phyloP scores from a whole-genome alignment of 2,888 invertebrate species.

The Drosophila picticornis region DNA sequence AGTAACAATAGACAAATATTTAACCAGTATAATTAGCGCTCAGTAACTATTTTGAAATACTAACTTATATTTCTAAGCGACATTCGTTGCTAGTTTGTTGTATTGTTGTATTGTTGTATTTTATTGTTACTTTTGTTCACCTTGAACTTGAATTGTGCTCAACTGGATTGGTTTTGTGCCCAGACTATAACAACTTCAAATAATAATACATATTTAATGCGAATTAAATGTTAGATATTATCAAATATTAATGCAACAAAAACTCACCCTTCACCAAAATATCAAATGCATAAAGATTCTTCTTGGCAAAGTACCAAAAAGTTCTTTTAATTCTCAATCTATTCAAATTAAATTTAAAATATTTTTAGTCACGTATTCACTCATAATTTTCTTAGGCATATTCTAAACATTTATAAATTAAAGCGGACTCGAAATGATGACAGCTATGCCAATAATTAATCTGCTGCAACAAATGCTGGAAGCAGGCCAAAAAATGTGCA shows the following conservation, averaged over 20 bases:
- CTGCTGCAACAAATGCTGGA: not conserved
- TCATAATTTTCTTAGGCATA: not conserved
- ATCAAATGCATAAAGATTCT: not conserved
- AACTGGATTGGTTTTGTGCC: conserved; percentile 49
- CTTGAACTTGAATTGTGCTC: conserved; percentile 75
- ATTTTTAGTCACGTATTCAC: not conserved
- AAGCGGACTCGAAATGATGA: not conserved
- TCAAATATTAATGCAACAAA: not conserved
- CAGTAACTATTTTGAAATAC: not conserved
- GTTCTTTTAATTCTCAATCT: not conserved
- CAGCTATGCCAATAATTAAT: not conserved
- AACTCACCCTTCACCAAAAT: not conserved
- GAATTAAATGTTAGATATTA: not conserved
- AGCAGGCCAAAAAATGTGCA: not conserved
- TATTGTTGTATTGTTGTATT: no score
- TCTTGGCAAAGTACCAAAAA: not conserved
- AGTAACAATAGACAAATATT: no score
- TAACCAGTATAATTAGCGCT: not conserved
- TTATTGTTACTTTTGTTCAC: no score
- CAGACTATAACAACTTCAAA: not conserved
- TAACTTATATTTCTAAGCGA: not conserved
- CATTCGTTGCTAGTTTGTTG: not conserved
- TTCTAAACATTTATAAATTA: not conserved
- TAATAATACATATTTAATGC: not conserved
- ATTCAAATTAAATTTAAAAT: not conserved